These are phyloP conservation scores for Drosophila hydei DNA, from an alignment of 1,140 invertebrate genomes.

Conservation along the genomic window DNA sequence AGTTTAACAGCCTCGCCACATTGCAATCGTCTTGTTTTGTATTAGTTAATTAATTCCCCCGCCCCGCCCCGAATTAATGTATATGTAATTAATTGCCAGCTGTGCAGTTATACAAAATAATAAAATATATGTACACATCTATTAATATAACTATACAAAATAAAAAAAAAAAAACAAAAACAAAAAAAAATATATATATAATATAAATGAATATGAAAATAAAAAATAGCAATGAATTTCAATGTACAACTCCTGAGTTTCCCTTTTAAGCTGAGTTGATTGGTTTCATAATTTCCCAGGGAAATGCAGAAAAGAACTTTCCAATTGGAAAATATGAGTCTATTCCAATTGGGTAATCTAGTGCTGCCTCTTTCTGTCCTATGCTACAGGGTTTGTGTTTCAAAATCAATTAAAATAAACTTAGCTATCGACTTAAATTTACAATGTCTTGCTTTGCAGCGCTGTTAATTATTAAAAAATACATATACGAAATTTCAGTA, in stretches of 20 bases:
- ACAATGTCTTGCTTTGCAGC: too few relatives aligned
- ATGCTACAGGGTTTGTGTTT: too few relatives aligned
- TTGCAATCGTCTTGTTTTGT: conserved; percentile 26
- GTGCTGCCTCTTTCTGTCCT: too few relatives aligned
- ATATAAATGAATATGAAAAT: conserved; percentile 35
- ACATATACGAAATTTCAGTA: too few relatives aligned
- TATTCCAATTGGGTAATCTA: neutral
- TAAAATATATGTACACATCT: conserved; percentile 37
- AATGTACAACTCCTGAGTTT: conserved; percentile 38
- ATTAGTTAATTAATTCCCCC: conserved; percentile 27
- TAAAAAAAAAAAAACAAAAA: conserved; percentile 6
- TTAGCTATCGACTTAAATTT: too few relatives aligned
- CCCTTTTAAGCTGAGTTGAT: neutral
- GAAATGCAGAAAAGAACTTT: neutral
- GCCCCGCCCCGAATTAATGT: conserved; percentile 9
- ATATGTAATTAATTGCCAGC: conserved; percentile 40
- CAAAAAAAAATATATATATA: conserved; percentile 10
- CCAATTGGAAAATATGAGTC: neutral
- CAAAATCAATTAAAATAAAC: too few relatives aligned
- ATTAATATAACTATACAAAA: conserved; percentile 39
- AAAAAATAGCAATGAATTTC: conserved; percentile 71
- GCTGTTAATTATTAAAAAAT: conserved; percentile 3
- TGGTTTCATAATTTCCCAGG: neutral
- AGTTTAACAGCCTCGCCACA: conserved; percentile 17
- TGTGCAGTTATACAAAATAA: conserved; percentile 40